Evolutionary conservation across 2,113 vertebrate genomes (phyloP).

Genomic region (Reinhardtius hippoglossoides): DNA sequence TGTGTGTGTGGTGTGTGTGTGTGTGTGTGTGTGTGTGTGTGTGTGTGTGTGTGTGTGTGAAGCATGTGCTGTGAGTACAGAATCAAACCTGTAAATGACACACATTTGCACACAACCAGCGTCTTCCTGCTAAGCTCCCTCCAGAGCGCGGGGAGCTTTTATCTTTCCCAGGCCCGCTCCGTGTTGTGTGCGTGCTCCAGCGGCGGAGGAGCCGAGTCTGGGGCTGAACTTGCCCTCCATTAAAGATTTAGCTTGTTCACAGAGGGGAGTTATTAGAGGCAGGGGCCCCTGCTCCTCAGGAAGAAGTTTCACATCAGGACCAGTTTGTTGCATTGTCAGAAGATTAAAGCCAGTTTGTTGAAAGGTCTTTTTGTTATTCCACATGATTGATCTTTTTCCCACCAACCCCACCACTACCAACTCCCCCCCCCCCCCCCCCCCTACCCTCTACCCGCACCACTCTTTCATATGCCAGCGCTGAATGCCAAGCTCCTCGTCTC

Average conservation of each 20-base stretch:
- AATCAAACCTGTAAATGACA: background rate
- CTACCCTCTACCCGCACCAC: conserved; percentile 1
- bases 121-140: background rate
- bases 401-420: background rate
- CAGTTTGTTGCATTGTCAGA: conserved; percentile 77
- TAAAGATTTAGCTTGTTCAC: conserved; percentile 76
- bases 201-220: conserved; percentile 11
- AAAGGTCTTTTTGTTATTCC: conserved; percentile 76
- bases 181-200: conserved; percentile 12
- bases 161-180: conserved; percentile 14
- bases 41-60: background rate
- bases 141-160: background rate
- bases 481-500: conserved; percentile 36
- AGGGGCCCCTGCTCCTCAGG: conserved; percentile 55
- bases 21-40: too few species aligned
- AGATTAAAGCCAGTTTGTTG: conserved; percentile 80
- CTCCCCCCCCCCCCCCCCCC: background rate
- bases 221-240: conserved; percentile 75
- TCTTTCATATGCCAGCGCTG: conserved; percentile 60
- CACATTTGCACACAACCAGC: background rate
- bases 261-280: conserved; percentile 77
- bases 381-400: conserved; percentile 72
- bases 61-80: background rate
- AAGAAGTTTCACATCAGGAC: conserved; percentile 73
- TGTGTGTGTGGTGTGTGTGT: too few species aligned